Conservation (phyloP, 92 coral and sea anemone genomes). For the Palythoa caribaeorum region DNA sequence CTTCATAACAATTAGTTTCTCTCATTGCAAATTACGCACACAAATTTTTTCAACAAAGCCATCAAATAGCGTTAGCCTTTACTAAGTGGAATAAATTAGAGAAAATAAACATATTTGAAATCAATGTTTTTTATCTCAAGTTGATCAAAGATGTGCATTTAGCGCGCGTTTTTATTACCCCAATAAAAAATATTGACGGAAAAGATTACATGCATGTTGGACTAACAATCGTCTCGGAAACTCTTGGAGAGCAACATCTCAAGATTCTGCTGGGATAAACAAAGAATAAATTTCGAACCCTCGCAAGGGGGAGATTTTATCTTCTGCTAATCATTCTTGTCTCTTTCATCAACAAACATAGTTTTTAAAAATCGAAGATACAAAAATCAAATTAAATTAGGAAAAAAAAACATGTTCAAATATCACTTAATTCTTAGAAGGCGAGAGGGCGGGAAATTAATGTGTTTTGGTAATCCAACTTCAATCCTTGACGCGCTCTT, state of each 20-base stretch:
- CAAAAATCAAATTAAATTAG: slow-evolving; percentile 39
- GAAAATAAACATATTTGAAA: slow-evolving; percentile 59
- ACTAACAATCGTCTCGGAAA: slow-evolving; percentile 17
- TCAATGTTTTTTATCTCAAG: slow-evolving; percentile 17
- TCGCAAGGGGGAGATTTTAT: slow-evolving; percentile 27
- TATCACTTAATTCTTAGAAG: slow-evolving; percentile 39
- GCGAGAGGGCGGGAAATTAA: slow-evolving; percentile 60
- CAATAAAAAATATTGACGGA: slow-evolving; percentile 39
- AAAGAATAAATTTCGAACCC: slow-evolving; percentile 29
- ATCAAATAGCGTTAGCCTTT: slow-evolving; percentile 66
- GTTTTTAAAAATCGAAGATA: slow-evolving; percentile 12
- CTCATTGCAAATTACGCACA: slow-evolving; percentile 72
- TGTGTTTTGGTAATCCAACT: slow-evolving; percentile 43
- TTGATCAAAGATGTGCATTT: background rate
- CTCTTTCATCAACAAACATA: slow-evolving; percentile 27
- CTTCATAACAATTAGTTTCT: slow-evolving; percentile 86
- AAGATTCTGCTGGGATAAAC: slow-evolving; percentile 40
- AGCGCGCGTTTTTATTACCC: slow-evolving; percentile 31
- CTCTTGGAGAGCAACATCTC: slow-evolving; percentile 11
- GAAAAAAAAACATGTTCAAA: slow-evolving; percentile 10
- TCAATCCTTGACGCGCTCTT: slow-evolving; percentile 51
- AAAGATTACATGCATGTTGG: slow-evolving; percentile 25
- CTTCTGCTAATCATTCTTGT: slow-evolving; percentile 21
- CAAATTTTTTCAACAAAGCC: slow-evolving; percentile 58
- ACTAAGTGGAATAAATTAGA: slow-evolving; percentile 54